Evolutionary conservation across 2,113 vertebrate species (phyloP).

Genomic region (Phainopepla nitens): DNA sequence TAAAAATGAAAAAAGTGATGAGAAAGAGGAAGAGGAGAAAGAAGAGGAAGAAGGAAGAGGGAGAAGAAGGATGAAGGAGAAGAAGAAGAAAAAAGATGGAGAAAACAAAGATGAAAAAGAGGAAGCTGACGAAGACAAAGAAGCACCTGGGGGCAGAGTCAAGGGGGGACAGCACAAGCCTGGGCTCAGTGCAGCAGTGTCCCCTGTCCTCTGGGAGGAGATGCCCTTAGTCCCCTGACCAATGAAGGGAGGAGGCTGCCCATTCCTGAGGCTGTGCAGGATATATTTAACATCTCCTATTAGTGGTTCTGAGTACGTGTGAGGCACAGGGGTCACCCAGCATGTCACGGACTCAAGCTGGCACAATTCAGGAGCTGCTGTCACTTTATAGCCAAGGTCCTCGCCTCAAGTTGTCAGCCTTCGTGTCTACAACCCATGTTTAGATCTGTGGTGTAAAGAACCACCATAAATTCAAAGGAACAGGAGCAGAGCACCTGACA

Average conservation of each 20-base stretch:
- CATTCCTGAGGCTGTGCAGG: neutral
- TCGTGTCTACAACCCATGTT: neutral
- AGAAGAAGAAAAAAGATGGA: no score
- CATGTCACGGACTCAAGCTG: fast-evolving
- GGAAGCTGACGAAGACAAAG: neutral
- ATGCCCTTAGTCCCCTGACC: fast-evolving
- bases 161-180: neutral
- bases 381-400: neutral
- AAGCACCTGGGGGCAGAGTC: neutral
- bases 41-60: neutral
- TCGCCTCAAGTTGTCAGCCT: neutral
- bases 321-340: neutral
- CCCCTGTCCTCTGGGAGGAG: no score
- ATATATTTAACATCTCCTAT: neutral
- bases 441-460: neutral
- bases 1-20: neutral
- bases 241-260: neutral
- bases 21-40: neutral
- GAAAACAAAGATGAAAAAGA: neutral
- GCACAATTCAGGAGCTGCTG: neutral
- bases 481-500: neutral
- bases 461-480: neutral
- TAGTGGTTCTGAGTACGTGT: fast-evolving
- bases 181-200: neutral
- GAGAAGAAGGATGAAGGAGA: neutral